Conservation (phyloP, 2,797 vertebrate species). For the Microchirus variegatus region DNA sequence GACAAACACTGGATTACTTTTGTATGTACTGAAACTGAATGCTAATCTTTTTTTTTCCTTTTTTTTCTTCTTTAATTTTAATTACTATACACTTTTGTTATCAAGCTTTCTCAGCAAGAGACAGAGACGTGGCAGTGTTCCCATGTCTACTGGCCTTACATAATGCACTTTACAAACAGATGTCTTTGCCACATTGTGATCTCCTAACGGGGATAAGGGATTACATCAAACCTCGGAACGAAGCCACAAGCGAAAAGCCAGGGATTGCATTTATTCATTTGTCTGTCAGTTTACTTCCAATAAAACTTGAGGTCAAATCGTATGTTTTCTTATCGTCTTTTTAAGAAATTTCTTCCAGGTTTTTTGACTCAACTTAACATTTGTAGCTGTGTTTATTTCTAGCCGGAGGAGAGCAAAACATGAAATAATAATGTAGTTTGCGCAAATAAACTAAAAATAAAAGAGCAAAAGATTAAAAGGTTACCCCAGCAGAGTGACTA, state of each 20-base stretch:
- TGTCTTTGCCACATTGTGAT: slow-evolving; percentile 32
- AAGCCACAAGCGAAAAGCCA: slow-evolving; percentile 19
- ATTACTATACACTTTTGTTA: slow-evolving; percentile 14
- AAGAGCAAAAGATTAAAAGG: slow-evolving; percentile 33
- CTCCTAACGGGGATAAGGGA: slow-evolving; percentile 40
- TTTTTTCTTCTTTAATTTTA: background rate
- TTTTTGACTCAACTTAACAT: no score
- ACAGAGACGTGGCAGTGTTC: slow-evolving; percentile 11
- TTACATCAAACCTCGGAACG: slow-evolving; percentile 13
- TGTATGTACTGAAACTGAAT: slow-evolving; percentile 13
- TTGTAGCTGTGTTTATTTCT: no score
- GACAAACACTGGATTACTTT: slow-evolving; percentile 13
- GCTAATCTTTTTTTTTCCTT: background rate
- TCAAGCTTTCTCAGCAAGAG: slow-evolving; percentile 9
- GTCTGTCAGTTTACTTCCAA: slow-evolving; percentile 10
- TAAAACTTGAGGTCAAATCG: slow-evolving; percentile 16
- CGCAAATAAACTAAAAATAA: slow-evolving; percentile 17
- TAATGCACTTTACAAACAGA: slow-evolving; percentile 46
- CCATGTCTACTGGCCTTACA: slow-evolving; percentile 16
- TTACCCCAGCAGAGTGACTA: slow-evolving; percentile 8
- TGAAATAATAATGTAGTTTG: background rate
- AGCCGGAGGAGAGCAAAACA: no score
- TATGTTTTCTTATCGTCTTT: background rate
- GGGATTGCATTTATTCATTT: slow-evolving; percentile 21
- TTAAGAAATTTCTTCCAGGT: background rate